Evolutionary conservation across 1,140 invertebrate species (phyloP), one percentile per base, ranked within the genome.

Genomic region (Temnothorax nylanderi): DNA sequence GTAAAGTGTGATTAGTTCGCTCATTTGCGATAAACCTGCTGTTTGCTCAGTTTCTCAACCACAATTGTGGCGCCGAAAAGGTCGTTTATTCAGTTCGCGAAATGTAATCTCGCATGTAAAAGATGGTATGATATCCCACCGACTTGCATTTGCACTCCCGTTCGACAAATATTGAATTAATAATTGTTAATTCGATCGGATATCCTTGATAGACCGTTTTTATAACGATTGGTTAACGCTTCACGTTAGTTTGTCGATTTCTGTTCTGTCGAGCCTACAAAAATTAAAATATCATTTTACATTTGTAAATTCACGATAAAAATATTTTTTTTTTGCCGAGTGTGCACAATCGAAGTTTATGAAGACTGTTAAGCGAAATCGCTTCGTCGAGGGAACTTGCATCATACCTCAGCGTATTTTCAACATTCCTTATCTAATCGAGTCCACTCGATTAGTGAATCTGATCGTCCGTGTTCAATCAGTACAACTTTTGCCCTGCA

Each of bases 351-450:
- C 47, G 58, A 6, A 16, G 32, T 26, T 51, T 51, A 51, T n/a
- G 13, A 49, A 60, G 11, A 60, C 41, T 1, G 16, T 49, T 69
- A 21, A 69, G 21, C n/a, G 18, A 60, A 47, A 32, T 60, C 18
- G 69, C 1, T 21, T 8, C 26, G 67, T 82, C 7, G 7, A 60
- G 21, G 54, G 0, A 26, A 56, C 77, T 58, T 44, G 18, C 37
- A 75, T 74, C 80, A 49, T 67, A 74, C 6, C 26, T 37, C 67
- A 34, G 6, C 18, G 44, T 84, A 47, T 41, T 60, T 62, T 34
- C 26, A 74, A 34, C n/a, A 11, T 74, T 58, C 18, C 8, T 84
- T 84, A 84, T 84, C 80, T 84, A 75, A 84, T 84, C 80, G 44
- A 84, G 32, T 21, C 32, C 69, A 84, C 44, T 84, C 41, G 54